Conservation (phyloP, 2,113 vertebrate genomes). For the Callorhinus ursinus region DNA sequence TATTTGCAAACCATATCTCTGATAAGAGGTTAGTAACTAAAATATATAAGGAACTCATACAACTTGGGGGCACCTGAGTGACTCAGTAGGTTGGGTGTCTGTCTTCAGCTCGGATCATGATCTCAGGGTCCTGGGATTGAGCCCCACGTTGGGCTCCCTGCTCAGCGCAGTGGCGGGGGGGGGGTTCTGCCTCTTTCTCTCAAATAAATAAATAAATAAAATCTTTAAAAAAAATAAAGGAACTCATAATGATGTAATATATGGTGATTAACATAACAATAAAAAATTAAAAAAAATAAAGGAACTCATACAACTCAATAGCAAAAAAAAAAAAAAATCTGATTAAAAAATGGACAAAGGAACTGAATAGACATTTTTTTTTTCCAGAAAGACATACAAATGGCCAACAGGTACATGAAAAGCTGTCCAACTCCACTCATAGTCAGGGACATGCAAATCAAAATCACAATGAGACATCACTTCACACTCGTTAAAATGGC, state of each 20-base stretch:
- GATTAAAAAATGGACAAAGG: not conserved
- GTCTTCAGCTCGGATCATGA: not conserved
- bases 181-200: not conserved
- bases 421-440: not conserved
- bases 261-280: no score
- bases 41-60: not conserved
- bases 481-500: not conserved
- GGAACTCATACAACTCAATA: not conserved
- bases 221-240: not conserved
- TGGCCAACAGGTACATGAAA: not conserved
- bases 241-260: no score
- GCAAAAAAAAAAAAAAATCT: not conserved
- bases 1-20: not conserved
- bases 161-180: not conserved
- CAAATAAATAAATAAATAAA: not conserved
- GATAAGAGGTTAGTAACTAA: not conserved
- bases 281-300: not conserved
- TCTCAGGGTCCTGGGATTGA: not conserved
- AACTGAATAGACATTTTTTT: not conserved
- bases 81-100: not conserved
- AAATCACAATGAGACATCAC: not conserved
- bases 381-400: not conserved
- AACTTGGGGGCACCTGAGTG: not conserved
- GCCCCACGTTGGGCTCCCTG: not conserved
- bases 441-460: not conserved